These are phyloP conservation scores for Ciconia nigra DNA, from an alignment of 2,797 vertebrate genomes.

Conservation along the genomic window DNA sequence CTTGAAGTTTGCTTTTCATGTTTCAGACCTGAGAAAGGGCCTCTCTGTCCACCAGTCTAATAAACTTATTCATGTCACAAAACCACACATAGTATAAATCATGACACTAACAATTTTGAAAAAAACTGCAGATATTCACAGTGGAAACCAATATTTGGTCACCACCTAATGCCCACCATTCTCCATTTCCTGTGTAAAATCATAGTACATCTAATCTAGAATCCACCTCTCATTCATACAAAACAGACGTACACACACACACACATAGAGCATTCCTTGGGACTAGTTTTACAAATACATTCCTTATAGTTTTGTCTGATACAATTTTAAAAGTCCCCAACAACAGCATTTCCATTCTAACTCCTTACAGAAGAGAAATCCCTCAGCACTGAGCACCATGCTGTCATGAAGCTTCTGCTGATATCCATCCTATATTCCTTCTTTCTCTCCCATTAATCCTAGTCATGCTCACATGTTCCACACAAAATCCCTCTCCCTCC, in stretches of 20 bases:
- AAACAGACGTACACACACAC: not conserved
- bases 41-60: not conserved
- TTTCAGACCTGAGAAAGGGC: not conserved
- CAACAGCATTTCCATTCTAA: not conserved
- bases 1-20: not conserved
- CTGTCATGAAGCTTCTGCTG: not conserved
- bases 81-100: not conserved
- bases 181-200: not conserved
- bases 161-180: not conserved
- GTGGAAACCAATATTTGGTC: not conserved
- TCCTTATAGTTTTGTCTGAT: not conserved
- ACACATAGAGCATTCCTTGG: not conserved
- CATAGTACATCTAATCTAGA: not conserved
- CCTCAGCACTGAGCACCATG: not conserved
- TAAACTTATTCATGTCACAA: not conserved
- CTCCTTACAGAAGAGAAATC: not conserved
- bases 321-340: not conserved
- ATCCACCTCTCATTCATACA: not conserved
- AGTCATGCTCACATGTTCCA: slow-evolving; percentile 59
- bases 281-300: not conserved
- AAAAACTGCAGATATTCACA: not conserved
- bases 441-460: slow-evolving; percentile 39
- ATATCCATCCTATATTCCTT: slow-evolving; percentile 7
- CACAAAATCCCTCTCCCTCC: slow-evolving; percentile 58
- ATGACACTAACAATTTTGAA: not conserved